Evolutionary conservation across 2,113 vertebrate genomes (phyloP), one percentile per base, ranked within the genome.

Genomic region (Nesogale talazaci): DNA sequence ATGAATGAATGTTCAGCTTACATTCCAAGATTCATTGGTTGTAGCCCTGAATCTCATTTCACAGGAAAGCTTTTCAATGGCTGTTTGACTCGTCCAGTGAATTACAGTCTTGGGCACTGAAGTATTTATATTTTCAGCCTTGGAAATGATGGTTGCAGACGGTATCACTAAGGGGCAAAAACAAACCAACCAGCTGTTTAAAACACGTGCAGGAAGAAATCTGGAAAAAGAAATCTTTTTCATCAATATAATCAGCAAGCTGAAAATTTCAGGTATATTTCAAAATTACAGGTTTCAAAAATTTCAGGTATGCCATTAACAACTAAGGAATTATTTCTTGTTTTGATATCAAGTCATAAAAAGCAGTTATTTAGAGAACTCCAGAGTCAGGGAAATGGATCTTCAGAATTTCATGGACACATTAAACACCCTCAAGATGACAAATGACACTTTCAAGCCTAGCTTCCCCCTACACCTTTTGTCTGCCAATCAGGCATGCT

Each of bases 101-200:
- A 98, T 79, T 67, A 88, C 46, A 34, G 98, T 98, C 90, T 1
- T 84, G 84, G 97, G 82, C 10, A 79, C 67, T 0, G 95, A 91
- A 0, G 63, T 70, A 9, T 96, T 97, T 0, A 77, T 27, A 0
- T 97, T 97, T 70, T 97, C 88, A 0, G 93, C 96, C 0, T 94
- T 59, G 0, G 42, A 56, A 20, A 95, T 88, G 74, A 90, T 11
- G 3, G 97, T 94, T 40, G 95, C 77, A 11, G 96, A 36, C 1
- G 98, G 98, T 12, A 98, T 93, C 94, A 98, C 98, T 98, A 95
- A 0, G 17, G 65, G 69, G 63, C 23, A 84, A 92, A 63, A 87
- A 82, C 36, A 89, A 57, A 77, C 59, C 46, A 83, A 91, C 1
- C 3, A 65, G 29, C 4, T 6, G 59, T 56, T 91, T 34, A 90